Percentiles rank a stretch among this genome's conserved stretches.
These are phyloP conservation scores for Hirtodrosophila histrioides DNA, from an alignment of 2,888 invertebrate genomes.

Conservation along the genomic window DNA sequence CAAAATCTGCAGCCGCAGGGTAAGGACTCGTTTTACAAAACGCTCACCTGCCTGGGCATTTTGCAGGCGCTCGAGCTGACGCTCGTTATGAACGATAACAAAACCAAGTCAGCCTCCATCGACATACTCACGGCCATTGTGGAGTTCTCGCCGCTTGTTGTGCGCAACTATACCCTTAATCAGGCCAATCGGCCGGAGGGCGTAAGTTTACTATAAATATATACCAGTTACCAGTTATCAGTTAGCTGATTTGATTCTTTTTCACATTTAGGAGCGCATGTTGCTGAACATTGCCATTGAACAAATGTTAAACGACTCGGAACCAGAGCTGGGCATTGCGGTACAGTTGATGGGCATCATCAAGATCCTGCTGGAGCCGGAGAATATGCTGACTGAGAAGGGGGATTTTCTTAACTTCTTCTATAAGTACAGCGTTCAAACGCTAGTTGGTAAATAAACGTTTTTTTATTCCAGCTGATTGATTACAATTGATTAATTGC, in stretches of 20 bases:
- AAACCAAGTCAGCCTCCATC: constrained; percentile 98
- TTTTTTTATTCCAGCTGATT: background rate
- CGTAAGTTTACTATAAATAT: constrained; percentile 85
- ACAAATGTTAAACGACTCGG: constrained; percentile 98
- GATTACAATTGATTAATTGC: background rate
- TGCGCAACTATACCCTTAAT: constrained; percentile 97
- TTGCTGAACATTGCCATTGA: constrained; percentile 97
- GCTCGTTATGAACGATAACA: constrained; percentile 94
- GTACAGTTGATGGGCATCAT: constrained; percentile 98
- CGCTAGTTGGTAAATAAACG: constrained; percentile 91
- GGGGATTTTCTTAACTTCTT: constrained; percentile 99
- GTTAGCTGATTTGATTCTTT: constrained; percentile 1
- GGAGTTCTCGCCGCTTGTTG: constrained; percentile 98
- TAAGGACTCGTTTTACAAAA: constrained; percentile 98
- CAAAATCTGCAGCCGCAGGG: constrained; percentile 98
- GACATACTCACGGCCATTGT: constrained; percentile 99
- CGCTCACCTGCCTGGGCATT: constrained; percentile 94
- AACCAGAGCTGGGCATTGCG: constrained; percentile 98
- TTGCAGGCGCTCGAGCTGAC: constrained; percentile 95
- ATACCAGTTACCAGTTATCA: background rate
- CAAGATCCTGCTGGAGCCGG: constrained; percentile 96
- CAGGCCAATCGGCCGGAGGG: constrained; percentile 94
- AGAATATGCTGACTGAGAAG: constrained; percentile 99
- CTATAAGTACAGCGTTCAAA: constrained; percentile 99
- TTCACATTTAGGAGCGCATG: constrained; percentile 92